Conservation (phyloP, 2,797 vertebrate genomes). For the Phyllotis vaccarum region DNA sequence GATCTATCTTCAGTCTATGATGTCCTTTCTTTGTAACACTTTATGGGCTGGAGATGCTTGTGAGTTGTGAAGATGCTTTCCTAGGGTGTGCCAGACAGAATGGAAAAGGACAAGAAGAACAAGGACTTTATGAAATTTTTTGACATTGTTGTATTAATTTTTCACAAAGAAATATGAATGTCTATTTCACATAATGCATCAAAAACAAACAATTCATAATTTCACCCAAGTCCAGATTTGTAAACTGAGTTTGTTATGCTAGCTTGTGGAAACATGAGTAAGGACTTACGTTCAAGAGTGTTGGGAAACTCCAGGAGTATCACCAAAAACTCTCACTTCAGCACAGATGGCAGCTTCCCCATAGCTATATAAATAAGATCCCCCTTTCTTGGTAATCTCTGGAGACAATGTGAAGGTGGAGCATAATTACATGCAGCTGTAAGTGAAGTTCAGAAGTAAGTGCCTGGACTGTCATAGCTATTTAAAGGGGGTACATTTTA, state of each 20-base stretch:
- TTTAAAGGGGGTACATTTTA: not conserved
- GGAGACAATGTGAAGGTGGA: not conserved
- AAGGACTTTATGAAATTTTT: not conserved
- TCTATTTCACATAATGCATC: not conserved
- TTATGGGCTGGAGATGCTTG: not conserved
- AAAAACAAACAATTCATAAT: not conserved
- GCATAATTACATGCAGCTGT: not conserved
- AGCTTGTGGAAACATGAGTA: not conserved
- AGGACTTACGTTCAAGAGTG: not conserved
- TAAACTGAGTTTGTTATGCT: not conserved
- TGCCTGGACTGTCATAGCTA: too few species aligned
- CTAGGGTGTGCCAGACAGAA: not conserved
- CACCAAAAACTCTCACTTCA: not conserved
- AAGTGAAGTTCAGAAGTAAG: too few species aligned
- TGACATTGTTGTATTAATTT: not conserved
- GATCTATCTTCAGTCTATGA: too few species aligned
- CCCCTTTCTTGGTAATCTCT: not conserved
- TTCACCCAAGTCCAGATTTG: not conserved
- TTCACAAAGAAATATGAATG: not conserved
- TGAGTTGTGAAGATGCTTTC: not conserved
- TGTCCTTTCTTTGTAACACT: constrained; percentile 38
- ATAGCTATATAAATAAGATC: not conserved
- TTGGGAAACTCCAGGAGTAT: not conserved
- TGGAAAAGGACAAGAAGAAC: not conserved
- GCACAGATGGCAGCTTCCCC: not conserved